Conservation (phyloP, 2,797 vertebrate species). For the Hoplostethus mediterraneus region DNA sequence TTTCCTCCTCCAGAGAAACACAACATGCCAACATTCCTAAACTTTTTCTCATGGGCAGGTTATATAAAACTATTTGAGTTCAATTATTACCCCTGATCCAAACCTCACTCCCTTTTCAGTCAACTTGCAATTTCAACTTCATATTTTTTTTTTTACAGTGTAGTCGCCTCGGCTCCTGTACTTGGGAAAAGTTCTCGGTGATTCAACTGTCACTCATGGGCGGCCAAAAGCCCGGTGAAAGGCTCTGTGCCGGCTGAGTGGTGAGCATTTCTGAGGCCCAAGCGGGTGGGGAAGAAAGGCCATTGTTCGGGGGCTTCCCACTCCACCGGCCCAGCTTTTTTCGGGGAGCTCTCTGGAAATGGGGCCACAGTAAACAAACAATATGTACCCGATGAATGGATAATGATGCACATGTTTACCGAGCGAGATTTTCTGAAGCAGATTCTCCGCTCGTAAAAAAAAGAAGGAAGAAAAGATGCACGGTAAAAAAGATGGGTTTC, state of each 20-base stretch:
- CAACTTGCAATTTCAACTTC: too few relatives aligned
- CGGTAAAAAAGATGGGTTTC: constrained; percentile 68
- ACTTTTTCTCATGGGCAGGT: too few relatives aligned
- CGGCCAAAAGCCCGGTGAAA: constrained; percentile 88
- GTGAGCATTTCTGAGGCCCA: constrained; percentile 88
- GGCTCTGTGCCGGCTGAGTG: constrained; percentile 85
- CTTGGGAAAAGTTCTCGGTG: constrained; percentile 86
- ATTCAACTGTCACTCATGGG: constrained; percentile 97
- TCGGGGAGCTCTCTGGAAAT: constrained; percentile 85
- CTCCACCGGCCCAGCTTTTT: constrained; percentile 85
- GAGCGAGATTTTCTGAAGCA: constrained; percentile 79
- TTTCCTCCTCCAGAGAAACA: too few relatives aligned
- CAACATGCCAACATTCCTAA: too few relatives aligned
- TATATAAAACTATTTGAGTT: too few relatives aligned
- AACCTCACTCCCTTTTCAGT: too few relatives aligned
- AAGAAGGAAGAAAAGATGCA: constrained; percentile 66
- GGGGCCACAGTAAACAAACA: constrained; percentile 94
- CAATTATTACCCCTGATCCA: too few relatives aligned
- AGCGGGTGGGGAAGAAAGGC: constrained; percentile 86
- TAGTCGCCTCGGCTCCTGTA: constrained; percentile 75
- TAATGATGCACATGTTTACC: constrained; percentile 89
- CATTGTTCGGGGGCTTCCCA: constrained; percentile 90
- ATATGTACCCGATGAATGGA: constrained; percentile 87
- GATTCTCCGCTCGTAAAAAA: constrained; percentile 76
- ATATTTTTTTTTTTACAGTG: constrained; percentile 65